Percentiles rank a stretch among this genome's conserved stretches.
These are phyloP conservation scores for Papilio demoleus DNA, from an alignment of 2,888 invertebrate genomes.

Conservation along the genomic window DNA sequence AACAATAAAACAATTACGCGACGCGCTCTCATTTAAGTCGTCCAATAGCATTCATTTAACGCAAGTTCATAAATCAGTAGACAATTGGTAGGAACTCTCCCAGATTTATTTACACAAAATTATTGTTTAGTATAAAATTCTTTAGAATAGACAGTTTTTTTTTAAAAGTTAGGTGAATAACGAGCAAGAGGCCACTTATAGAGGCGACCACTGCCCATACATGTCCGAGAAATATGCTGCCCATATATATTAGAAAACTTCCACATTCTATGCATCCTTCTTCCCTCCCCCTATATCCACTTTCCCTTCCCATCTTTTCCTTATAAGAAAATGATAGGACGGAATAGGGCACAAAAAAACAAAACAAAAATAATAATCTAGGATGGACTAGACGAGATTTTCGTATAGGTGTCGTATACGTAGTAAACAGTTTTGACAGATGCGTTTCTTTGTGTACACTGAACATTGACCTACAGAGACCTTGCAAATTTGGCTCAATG, in stretches of 20 bases:
- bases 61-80: not conserved
- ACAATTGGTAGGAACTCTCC: not conserved
- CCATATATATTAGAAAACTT: no score
- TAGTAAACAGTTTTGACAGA: conserved; percentile 15
- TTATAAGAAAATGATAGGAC: no score
- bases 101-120: not conserved
- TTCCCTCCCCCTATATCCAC: no score
- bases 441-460: conserved; percentile 15
- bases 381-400: not conserved
- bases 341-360: no score
- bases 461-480: conserved; percentile 30
- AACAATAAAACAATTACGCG: conserved; percentile 11
- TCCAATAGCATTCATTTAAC: not conserved
- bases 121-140: not conserved
- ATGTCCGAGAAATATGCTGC: no score
- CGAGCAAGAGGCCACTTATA: no score
- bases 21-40: not conserved
- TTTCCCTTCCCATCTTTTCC: no score
- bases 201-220: no score
- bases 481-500: conserved; percentile 60
- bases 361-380: not conserved
- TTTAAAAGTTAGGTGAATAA: no score
- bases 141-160: not conserved
- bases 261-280: no score
- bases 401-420: not conserved